Percentiles rank a stretch among this genome's conserved stretches.
These are phyloP conservation scores for Ormyrus nitidulus DNA, from an alignment of 2,888 invertebrate genomes.

Conservation along the genomic window DNA sequence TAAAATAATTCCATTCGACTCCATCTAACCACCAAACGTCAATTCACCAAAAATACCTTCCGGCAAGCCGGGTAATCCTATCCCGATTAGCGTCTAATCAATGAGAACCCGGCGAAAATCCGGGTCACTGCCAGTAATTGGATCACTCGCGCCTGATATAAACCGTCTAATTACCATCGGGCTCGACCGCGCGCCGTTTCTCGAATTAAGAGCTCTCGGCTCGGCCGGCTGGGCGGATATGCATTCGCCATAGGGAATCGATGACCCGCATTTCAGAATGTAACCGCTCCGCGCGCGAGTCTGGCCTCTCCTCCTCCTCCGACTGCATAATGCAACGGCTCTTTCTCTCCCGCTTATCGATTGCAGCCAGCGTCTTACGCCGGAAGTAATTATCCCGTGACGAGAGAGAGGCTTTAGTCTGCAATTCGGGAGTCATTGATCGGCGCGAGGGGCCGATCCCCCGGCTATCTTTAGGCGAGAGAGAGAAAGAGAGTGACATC, in stretches of 20 bases:
- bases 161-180: too few species aligned
- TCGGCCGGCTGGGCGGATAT: not conserved
- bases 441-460: not conserved
- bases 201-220: constrained; percentile 8
- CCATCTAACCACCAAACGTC: too few species aligned
- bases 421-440: not conserved
- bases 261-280: constrained; percentile 54
- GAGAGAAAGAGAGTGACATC: not conserved
- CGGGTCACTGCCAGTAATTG: too few species aligned
- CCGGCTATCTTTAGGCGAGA: not conserved
- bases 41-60: too few species aligned
- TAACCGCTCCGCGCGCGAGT: constrained; percentile 4
- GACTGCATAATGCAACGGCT: constrained; percentile 33
- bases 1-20: too few species aligned
- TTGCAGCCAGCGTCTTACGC: constrained; percentile 12
- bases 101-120: too few species aligned
- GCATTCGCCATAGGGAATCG: constrained; percentile 37
- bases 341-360: constrained; percentile 9
- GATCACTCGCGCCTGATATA: too few species aligned
- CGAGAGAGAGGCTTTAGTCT: constrained; percentile 4
- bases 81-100: too few species aligned
- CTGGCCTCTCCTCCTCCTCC: not conserved
- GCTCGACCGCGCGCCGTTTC: not conserved
- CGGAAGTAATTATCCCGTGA: constrained; percentile 38
- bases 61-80: too few species aligned